A percentile compares a stretch with the other conserved stretches of the same genome.
phyloP scores from a whole-genome alignment of 2,888 invertebrate species.

The Cerastis rubricosa region DNA sequence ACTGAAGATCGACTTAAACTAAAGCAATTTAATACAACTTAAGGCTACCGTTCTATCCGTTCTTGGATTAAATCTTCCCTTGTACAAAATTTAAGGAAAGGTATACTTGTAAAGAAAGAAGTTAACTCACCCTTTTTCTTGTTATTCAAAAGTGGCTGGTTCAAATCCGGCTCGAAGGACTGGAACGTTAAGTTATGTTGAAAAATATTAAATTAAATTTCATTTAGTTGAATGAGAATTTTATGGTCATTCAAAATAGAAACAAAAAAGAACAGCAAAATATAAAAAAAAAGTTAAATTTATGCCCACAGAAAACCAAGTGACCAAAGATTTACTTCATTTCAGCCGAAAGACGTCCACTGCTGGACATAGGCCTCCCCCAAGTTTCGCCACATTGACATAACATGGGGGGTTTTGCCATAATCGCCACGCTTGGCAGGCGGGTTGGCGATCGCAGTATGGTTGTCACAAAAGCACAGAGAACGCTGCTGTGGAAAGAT shows the following conservation, averaged over 20 bases:
- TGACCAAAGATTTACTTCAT: neutral
- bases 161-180: neutral
- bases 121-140: neutral
- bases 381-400: too few relatives aligned
- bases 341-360: too few relatives aligned
- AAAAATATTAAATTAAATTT: neutral
- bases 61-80: too few relatives aligned
- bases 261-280: neutral
- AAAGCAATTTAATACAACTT: too few relatives aligned
- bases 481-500: too few relatives aligned
- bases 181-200: neutral
- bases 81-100: neutral
- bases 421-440: too few relatives aligned
- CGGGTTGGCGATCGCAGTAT: too few relatives aligned
- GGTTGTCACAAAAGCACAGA: too few relatives aligned
- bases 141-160: neutral
- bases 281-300: neutral
- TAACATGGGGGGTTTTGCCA: too few relatives aligned
- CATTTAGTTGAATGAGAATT: too few relatives aligned
- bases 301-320: neutral
- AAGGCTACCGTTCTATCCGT: too few relatives aligned
- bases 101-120: neutral
- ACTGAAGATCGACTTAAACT: constrained; percentile 27
- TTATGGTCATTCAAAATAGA: neutral
- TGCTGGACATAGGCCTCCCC: too few relatives aligned